These are phyloP conservation scores for Oreochromis aureus DNA, from an alignment of 2,113 vertebrate species.

Conservation along the genomic window DNA sequence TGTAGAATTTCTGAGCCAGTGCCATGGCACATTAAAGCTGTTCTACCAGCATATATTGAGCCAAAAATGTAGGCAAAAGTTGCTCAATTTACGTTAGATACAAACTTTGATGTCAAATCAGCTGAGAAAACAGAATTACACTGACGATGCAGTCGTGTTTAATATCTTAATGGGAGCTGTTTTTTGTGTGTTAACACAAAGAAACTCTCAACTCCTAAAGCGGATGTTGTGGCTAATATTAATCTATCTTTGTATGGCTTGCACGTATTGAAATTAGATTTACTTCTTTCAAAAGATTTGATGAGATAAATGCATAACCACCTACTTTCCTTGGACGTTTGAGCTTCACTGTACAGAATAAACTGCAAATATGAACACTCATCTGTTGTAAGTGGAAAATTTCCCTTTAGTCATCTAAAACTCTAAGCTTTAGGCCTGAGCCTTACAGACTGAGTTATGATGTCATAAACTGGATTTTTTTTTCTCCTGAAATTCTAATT, in stretches of 20 bases:
- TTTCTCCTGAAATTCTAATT: neutral
- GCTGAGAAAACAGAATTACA: neutral
- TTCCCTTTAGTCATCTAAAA: neutral
- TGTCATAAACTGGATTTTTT: neutral
- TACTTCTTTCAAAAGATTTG: neutral
- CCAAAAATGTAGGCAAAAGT: neutral
- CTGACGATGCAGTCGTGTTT: neutral
- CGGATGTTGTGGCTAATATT: neutral
- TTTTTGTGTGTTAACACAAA: neutral
- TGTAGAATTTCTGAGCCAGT: neutral
- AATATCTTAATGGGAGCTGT: neutral
- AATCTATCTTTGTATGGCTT: neutral
- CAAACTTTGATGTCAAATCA: neutral
- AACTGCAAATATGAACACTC: neutral
- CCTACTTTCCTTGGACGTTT: neutral
- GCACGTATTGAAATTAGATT: neutral
- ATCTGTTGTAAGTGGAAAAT: neutral
- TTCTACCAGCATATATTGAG: neutral
- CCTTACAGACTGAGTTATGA: neutral
- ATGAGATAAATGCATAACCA: neutral
- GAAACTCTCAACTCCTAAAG: neutral
- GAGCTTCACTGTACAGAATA: neutral
- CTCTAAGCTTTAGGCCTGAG: neutral
- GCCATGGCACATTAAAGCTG: neutral
- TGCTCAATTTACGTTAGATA: neutral